Evolutionary conservation across 2,888 invertebrate genomes (phyloP).

Genomic region (Agrochola lychnidis): DNA sequence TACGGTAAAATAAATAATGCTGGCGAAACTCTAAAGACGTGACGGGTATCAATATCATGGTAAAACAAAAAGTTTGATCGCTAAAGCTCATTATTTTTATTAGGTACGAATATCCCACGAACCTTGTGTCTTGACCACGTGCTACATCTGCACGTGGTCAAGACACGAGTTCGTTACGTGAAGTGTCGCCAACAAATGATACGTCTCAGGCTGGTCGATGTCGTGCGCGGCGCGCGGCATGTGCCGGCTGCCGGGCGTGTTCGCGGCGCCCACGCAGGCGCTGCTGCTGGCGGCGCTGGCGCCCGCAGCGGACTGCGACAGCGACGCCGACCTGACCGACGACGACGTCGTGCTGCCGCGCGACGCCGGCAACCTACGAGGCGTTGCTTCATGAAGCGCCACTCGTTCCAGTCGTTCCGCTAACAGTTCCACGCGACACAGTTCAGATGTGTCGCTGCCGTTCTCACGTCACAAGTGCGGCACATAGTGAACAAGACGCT

Average conservation of each 20-base stretch:
- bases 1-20: not conserved
- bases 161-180: no score
- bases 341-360: not conserved
- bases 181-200: not conserved
- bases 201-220: conserved; percentile 44
- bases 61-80: no score
- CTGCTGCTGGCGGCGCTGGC: conserved; percentile 73
- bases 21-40: not conserved
- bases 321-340: not conserved
- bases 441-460: not conserved
- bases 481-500: not conserved
- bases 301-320: not conserved
- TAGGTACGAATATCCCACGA: not conserved
- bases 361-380: not conserved
- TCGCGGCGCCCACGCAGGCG: conserved; percentile 77
- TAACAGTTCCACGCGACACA: not conserved
- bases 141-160: no score
- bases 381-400: conserved; percentile 1
- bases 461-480: not conserved
- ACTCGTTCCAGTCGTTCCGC: not conserved
- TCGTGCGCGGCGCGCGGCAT: conserved; percentile 62
- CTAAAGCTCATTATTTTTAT: no score
- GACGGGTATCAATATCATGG: not conserved
- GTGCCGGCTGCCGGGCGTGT: conserved; percentile 73
- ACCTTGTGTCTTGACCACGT: not conserved